A percentile compares a stretch with the other conserved stretches of the same genome.
Conservation (phyloP, 1,140 invertebrate genomes). For the Microplitis demolitor region DNA sequence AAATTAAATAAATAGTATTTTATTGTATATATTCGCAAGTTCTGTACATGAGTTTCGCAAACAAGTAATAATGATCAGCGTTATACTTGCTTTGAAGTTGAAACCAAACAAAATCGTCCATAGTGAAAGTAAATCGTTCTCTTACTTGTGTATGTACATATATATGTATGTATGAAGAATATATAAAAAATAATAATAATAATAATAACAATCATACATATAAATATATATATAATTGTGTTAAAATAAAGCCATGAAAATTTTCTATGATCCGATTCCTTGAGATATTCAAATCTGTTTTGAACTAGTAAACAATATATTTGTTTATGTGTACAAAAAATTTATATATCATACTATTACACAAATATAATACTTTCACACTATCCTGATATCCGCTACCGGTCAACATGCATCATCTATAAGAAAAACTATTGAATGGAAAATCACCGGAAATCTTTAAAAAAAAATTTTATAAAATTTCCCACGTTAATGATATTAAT, state of each 20-base stretch:
- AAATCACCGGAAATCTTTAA: neutral
- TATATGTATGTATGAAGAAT: neutral
- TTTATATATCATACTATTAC: neutral
- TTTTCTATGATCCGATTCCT: too few species aligned
- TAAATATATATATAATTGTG: too few species aligned
- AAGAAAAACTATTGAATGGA: neutral
- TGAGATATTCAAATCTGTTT: too few species aligned
- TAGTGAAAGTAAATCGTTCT: constrained; percentile 10
- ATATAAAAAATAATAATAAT: neutral
- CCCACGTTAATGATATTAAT: neutral
- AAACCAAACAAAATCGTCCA: constrained; percentile 7
- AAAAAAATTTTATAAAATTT: neutral
- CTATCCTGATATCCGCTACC: neutral
- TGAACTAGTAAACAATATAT: too few species aligned
- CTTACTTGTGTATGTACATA: neutral
- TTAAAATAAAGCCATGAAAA: too few species aligned
- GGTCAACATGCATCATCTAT: neutral
- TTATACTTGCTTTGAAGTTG: neutral
- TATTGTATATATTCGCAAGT: too few species aligned
- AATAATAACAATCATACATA: too few species aligned
- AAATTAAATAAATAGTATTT: too few species aligned
- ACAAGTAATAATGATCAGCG: neutral
- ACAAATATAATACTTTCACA: neutral
- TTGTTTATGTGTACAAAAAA: neutral
- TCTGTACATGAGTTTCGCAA: neutral